These are phyloP conservation scores for Sisyra terminalis DNA, from an alignment of 2,888 invertebrate genomes.

Conservation along the genomic window DNA sequence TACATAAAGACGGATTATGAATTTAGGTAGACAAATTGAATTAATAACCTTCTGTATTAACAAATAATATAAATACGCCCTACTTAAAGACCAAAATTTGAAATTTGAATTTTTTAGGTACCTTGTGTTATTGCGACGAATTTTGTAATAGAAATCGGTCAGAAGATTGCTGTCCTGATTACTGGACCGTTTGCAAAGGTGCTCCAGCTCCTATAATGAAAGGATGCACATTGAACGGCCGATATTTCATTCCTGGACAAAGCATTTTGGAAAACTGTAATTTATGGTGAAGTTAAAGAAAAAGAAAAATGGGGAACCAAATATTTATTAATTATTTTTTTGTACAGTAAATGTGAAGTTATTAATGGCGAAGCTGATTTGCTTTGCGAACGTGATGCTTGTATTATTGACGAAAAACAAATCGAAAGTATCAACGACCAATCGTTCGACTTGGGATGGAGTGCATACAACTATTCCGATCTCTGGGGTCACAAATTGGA, in stretches of 20 bases:
- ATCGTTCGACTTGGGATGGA: constrained; percentile 42
- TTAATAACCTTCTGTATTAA: too few relatives aligned
- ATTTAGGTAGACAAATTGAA: too few relatives aligned
- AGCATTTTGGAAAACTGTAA: constrained; percentile 52
- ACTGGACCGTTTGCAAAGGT: constrained; percentile 52
- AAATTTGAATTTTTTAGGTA: constrained; percentile 24
- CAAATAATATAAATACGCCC: too few relatives aligned
- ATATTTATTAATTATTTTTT: constrained; percentile 4
- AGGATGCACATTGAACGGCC: constrained; percentile 36
- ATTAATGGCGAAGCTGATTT: constrained; percentile 27
- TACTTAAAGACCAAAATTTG: too few relatives aligned
- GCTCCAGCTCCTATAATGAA: constrained; percentile 16
- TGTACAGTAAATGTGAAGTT: constrained; percentile 36
- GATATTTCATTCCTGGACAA: constrained; percentile 31
- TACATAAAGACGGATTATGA: too few relatives aligned
- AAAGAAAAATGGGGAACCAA: background rate
- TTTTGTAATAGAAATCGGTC: constrained; percentile 64
- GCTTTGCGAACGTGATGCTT: constrained; percentile 52
- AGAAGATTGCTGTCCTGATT: constrained; percentile 91
- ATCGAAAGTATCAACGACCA: constrained; percentile 47
- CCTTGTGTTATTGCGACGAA: constrained; percentile 86
- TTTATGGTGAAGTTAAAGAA: constrained; percentile 35
- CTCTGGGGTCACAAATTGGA: constrained; percentile 71
- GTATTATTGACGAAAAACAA: constrained; percentile 57
- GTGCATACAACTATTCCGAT: constrained; percentile 60